Percentiles rank a stretch among this genome's conserved stretches.
Evolutionary conservation across 2,113 vertebrate species (phyloP).

Genomic region (Myotis brandtii): DNA sequence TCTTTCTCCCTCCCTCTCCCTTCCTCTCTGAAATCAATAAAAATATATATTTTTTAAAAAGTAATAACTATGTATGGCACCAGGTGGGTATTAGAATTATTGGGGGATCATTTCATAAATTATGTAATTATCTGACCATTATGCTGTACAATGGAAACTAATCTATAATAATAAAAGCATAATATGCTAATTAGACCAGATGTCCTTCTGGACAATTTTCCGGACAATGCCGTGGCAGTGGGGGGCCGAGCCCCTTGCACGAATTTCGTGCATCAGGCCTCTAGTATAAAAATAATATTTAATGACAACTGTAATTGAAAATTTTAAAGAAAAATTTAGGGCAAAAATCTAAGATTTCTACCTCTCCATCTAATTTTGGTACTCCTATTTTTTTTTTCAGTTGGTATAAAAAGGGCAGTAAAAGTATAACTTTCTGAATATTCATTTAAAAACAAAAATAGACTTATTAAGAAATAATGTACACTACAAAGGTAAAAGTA

Average conservation of each 20-base stretch:
- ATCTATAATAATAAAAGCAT: background rate
- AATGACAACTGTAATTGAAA: background rate
- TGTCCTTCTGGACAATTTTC: too few species aligned
- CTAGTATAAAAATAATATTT: background rate
- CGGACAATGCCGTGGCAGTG: fast-evolving
- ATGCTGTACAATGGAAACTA: background rate
- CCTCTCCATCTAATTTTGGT: background rate
- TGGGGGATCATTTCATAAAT: background rate
- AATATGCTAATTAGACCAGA: too few species aligned
- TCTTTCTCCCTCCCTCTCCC: too few species aligned
- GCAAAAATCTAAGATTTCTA: background rate
- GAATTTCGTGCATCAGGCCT: too few species aligned
- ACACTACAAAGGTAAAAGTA: background rate
- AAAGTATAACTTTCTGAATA: background rate
- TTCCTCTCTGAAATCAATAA: too few species aligned
- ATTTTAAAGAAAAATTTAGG: background rate
- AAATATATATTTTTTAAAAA: too few species aligned
- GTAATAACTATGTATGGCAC: background rate
- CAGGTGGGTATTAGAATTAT: background rate
- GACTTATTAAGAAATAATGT: background rate
- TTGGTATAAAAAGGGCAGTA: background rate
- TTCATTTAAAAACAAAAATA: background rate
- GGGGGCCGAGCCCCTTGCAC: too few species aligned
- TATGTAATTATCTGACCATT: background rate
- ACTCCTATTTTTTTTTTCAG: background rate